Evolutionary conservation across 2,888 invertebrate genomes (phyloP).

Genomic region (Clostera curtula): DNA sequence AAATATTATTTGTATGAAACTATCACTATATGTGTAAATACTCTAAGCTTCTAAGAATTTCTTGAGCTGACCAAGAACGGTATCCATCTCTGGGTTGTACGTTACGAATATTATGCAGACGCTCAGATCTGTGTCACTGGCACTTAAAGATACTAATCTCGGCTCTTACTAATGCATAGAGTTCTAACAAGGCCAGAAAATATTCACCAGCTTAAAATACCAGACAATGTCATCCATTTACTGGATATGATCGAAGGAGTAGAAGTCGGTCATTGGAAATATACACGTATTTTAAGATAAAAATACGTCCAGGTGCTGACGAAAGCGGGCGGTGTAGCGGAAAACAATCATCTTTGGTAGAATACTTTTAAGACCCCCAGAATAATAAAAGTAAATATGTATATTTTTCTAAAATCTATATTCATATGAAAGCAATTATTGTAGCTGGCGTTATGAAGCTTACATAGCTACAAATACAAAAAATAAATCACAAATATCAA

Average conservation of each 20-base stretch:
- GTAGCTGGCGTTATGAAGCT: no score
- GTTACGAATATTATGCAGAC: conserved; percentile 56
- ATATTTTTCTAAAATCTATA: conserved; percentile 29
- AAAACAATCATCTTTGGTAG: no score
- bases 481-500: no score
- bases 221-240: conserved; percentile 17
- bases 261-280: conserved; percentile 32
- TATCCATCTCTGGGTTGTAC: conserved; percentile 38
- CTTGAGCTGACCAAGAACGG: conserved; percentile 49
- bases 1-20: conserved; percentile 47
- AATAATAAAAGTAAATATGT: no score
- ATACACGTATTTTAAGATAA: conserved; percentile 17
- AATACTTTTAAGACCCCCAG: no score
- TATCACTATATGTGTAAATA: no score
- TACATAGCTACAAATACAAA: no score
- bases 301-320: no score
- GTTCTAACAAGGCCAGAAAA: conserved; percentile 39
- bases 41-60: no score
- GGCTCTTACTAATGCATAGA: conserved; percentile 38
- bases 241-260: conserved; percentile 20
- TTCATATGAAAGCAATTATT: conserved; percentile 40
- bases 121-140: conserved; percentile 49
- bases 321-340: no score
- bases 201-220: conserved; percentile 21
- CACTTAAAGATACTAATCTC: conserved; percentile 46